Evolutionary conservation across 2,113 vertebrate species (phyloP).

Genomic region (Chionomys nivalis): DNA sequence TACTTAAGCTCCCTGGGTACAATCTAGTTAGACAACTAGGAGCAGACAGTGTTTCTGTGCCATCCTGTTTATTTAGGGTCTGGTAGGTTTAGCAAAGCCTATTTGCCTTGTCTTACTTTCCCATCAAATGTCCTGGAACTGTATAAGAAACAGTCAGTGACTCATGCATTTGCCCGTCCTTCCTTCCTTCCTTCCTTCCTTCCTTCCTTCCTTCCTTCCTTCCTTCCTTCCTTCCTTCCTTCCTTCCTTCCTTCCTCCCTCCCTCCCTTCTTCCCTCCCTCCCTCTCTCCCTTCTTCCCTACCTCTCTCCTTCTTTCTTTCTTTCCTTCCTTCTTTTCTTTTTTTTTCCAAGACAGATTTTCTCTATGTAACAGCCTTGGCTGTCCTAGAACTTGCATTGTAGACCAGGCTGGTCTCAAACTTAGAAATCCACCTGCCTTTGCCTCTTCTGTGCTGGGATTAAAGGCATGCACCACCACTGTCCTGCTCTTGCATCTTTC

Average conservation of each 20-base stretch:
- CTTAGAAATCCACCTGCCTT: not conserved
- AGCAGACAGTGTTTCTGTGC: not conserved
- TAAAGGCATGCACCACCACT: too few relatives aligned
- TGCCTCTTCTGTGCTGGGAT: not conserved
- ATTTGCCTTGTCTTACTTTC: not conserved
- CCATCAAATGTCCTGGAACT: not conserved
- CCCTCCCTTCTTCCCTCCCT: rapidly evolving
- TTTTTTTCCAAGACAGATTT: too few relatives aligned
- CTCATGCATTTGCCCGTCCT: not conserved
- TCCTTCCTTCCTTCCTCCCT: too few relatives aligned
- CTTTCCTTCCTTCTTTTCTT: too few relatives aligned
- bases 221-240: too few relatives aligned
- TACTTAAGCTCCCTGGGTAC: not conserved
- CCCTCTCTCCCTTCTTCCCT: not conserved
- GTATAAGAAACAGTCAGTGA: not conserved
- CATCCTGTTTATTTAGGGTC: not conserved
- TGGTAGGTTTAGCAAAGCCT: not conserved
- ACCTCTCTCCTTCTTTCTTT: too few relatives aligned
- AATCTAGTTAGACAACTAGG: not conserved
- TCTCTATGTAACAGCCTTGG: not conserved
- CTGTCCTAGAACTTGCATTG: not conserved
- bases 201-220: too few relatives aligned
- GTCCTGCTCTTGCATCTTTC: not conserved
- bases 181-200: too few relatives aligned
- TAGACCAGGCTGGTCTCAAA: not conserved